Conservation (phyloP, 64 coral and sea anemone species). For the Porites lutea region DNA sequence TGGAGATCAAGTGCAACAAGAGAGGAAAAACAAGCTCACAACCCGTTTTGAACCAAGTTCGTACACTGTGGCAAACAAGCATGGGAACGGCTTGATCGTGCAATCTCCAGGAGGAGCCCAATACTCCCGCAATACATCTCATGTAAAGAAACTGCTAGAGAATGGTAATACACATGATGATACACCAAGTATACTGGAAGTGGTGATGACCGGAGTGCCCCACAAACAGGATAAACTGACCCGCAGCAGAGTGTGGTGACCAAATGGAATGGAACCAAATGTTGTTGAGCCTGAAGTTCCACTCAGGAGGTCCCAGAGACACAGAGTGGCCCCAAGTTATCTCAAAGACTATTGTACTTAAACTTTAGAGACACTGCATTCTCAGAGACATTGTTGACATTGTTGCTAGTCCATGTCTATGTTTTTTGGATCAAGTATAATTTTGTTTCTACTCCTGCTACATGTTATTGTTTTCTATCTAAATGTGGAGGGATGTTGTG, state of each 20-base stretch:
- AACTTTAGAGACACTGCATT: not conserved
- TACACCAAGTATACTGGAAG: not conserved
- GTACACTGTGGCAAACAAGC: not conserved
- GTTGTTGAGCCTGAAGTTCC: not conserved
- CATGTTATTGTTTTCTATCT: not conserved
- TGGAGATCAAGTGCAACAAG: constrained; percentile 29
- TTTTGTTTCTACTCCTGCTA: not conserved
- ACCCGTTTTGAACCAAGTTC: constrained; percentile 6
- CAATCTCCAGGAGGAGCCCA: constrained; percentile 6
- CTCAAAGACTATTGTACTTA: not conserved
- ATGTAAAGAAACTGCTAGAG: constrained; percentile 16
- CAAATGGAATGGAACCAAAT: constrained; percentile 24
- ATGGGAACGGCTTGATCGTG: constrained; percentile 25
- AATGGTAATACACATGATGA: not conserved
- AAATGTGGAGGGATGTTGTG: not conserved
- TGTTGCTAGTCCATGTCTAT: not conserved
- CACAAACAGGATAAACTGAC: not conserved
- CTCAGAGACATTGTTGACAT: not conserved
- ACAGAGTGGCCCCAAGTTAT: not conserved
- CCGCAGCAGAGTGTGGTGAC: not conserved
- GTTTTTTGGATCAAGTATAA: not conserved
- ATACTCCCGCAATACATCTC: constrained; percentile 22
- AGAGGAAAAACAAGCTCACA: constrained; percentile 19
- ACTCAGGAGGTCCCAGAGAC: not conserved
- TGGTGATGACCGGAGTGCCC: not conserved